Evolutionary conservation across 2,797 vertebrate genomes (phyloP).

Genomic region (Cygnus olor): DNA sequence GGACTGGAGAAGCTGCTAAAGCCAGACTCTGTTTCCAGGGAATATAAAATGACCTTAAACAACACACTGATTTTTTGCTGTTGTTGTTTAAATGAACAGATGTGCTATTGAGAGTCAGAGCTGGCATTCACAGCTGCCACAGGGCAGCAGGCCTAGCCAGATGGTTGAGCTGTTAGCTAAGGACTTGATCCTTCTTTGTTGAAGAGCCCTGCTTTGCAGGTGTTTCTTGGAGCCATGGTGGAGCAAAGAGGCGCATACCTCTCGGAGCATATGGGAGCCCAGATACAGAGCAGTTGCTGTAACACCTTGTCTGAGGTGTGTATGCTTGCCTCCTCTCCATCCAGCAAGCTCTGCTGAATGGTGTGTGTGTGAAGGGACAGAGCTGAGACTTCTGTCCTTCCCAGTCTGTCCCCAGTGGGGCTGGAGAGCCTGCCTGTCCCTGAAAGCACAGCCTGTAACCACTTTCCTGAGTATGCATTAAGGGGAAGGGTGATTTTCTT

Average conservation of each 20-base stretch:
- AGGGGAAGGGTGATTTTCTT: too few relatives aligned
- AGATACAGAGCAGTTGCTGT: not conserved
- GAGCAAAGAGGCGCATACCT: not conserved
- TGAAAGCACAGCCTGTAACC: not conserved
- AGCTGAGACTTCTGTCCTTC: not conserved
- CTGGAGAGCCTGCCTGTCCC: not conserved
- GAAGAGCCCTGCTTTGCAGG: not conserved
- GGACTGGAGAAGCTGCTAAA: conserved; percentile 20
- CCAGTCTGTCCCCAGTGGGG: not conserved
- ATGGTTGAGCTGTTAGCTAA: conserved; percentile 48
- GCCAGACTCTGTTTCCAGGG: not conserved
- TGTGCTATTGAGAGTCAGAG: conserved; percentile 44
- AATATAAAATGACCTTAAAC: conserved; percentile 40
- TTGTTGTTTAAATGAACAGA: conserved; percentile 13
- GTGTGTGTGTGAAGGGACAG: not conserved
- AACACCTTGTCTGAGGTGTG: not conserved
- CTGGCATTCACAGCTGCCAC: conserved; percentile 43
- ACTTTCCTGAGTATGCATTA: too few relatives aligned
- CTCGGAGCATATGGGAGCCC: not conserved
- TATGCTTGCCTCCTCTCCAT: not conserved
- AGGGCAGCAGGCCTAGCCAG: conserved; percentile 25
- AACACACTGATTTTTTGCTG: not conserved
- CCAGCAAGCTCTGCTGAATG: not conserved
- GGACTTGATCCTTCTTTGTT: conserved; percentile 1
- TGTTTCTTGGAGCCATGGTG: not conserved